Evolutionary conservation across 2,113 vertebrate genomes (phyloP).

Genomic region (zebrafish (Danio rerio)): GRCz12tu NC_133183.1:42675001-42675500

Average conservation of each 20-base stretch:
- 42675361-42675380: constrained; percentile 2
- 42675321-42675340: not conserved
- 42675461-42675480: not conserved
- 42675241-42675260: not conserved
- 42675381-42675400: constrained; percentile 15
- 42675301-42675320: constrained; percentile 6
- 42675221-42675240: not conserved
- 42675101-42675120: not conserved
- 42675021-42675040: too few relatives aligned
- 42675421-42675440: constrained; percentile 27
- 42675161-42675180: not conserved
- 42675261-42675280: not conserved
- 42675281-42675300: constrained; percentile 13
- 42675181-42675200: not conserved
- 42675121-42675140: not conserved
- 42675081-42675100: too few relatives aligned
- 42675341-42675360: not conserved
- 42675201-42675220: not conserved
- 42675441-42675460: constrained; percentile 19
- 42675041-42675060: too few relatives aligned
- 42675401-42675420: not conserved
- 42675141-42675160: not conserved
- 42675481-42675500: not conserved
- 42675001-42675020: too few relatives aligned
- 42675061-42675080: too few relatives aligned